Percentiles rank a stretch among this genome's conserved stretches.
phyloP scores from a whole-genome alignment of 2,113 vertebrate genomes.

The Podarcis raffonei region DNA sequence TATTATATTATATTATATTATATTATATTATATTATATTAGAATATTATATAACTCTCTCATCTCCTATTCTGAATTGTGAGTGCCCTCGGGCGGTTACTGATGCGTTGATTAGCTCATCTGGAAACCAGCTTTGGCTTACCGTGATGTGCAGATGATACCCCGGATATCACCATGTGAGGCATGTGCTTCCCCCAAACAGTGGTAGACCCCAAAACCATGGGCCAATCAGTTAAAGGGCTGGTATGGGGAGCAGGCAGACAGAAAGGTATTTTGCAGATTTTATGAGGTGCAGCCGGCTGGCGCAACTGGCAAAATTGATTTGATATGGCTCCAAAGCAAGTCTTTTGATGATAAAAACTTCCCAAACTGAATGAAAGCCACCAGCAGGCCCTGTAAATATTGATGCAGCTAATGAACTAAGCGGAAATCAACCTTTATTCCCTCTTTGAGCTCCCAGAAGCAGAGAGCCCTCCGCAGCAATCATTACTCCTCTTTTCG shows the following conservation, averaged over 20 bases:
- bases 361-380: constrained; percentile 30
- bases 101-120: too few species aligned
- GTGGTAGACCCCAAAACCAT: too few species aligned
- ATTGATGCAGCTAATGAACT: constrained; percentile 54
- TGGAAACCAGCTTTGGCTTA: too few species aligned
- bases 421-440: constrained; percentile 46
- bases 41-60: too few species aligned
- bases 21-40: too few species aligned
- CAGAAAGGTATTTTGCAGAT: not conserved
- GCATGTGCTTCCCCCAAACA: too few species aligned
- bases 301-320: constrained; percentile 26
- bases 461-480: constrained; percentile 35
- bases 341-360: constrained; percentile 35
- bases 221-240: too few species aligned
- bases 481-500: constrained; percentile 37
- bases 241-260: not conserved
- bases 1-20: too few species aligned
- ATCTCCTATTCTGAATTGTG: too few species aligned
- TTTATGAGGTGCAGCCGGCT: constrained; percentile 30
- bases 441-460: constrained; percentile 46
- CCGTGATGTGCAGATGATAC: too few species aligned
- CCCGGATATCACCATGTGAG: too few species aligned
- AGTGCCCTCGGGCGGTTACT: too few species aligned
- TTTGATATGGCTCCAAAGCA: constrained; percentile 22
- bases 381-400: constrained; percentile 48